Base-by-base conservation (phyloP, 2,888 invertebrate genomes). In the Raillietiella orientalis region DNA sequence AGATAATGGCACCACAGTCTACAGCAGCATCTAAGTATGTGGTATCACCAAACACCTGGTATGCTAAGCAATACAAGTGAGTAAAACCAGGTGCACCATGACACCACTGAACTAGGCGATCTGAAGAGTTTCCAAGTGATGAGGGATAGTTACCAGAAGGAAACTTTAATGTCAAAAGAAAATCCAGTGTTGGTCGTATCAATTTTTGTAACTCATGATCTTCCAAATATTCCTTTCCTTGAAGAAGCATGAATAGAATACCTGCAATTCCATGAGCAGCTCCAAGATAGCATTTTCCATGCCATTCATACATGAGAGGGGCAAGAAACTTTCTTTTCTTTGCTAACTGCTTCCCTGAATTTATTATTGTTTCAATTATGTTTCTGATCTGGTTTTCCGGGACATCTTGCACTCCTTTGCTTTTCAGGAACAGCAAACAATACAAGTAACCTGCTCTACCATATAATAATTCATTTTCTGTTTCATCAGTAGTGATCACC, bases 71-170 rank as follows among this genome's bases (percentile, higher is more conserved):
- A 33, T 45, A 67, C 35, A 71, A 47, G 35, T 65, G 59, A 9
- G 71, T 55, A 49, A 70, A 67, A 20, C 77, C 77, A 11, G 79
- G 72, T 13, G 77, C 72, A n/a, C 82, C 82, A 42, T 82, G 79
- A 47, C 82, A 82, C 79, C 79, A 82, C 38, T 82, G 82, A 12
- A 82, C 62, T 32, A 77, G 54, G 44, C 58, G 60, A 43, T 82
- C 79, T 16, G 55, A 48, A 32, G 58, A 64, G 14, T 8, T 22
- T 12, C 22, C 8, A 19, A 19, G 19, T n/a, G 9, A n/a, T 8
- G 9, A 2, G 8, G 34, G 35, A 21, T 34, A 28, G 35, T 52
- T 52, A n/a, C 49, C 50, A 4, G 51, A 51, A 2, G 45, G 42
- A 32, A 43, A 49, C 31, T 39, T 39, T 22, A 47, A 33, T 3